phyloP scores from a whole-genome alignment of 2,888 invertebrate genomes.

The Drosophila austrosaltans region DNA sequence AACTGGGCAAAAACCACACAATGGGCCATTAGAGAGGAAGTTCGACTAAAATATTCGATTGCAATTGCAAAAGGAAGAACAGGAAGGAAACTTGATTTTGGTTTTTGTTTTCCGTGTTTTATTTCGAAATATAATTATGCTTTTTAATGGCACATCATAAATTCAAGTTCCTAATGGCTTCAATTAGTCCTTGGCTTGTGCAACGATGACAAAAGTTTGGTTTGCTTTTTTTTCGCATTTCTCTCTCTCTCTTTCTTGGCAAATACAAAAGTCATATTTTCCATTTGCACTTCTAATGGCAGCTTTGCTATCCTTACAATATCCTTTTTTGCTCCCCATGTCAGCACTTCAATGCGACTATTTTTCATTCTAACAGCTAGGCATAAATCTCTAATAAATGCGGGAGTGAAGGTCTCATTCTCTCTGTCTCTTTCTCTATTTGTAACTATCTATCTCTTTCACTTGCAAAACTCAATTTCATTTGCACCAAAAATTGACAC shows the following conservation, averaged over 20 bases:
- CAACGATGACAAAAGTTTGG: conserved; percentile 34
- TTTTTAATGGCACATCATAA: conserved; percentile 4
- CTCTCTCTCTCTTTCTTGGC: not conserved
- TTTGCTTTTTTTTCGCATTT: not conserved
- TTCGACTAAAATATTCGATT: conserved; percentile 14
- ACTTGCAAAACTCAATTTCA: conserved; percentile 43
- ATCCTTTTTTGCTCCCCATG: not conserved
- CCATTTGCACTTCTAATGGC: conserved; percentile 8
- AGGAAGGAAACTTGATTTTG: conserved; percentile 1
- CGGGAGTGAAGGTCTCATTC: conserved; percentile 1
- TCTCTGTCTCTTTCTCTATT: not conserved
- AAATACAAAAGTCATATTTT: conserved; percentile 24
- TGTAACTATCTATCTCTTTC: not conserved
- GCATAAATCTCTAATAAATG: conserved; percentile 42
- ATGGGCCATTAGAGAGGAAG: conserved; percentile 34
- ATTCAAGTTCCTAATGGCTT: conserved; percentile 2
- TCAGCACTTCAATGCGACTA: conserved; percentile 30
- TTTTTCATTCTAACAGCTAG: conserved; percentile 50
- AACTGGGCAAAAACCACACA: conserved; percentile 18
- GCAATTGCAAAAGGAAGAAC: not conserved
- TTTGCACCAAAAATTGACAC: conserved; percentile 1
- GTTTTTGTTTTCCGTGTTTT: not conserved
- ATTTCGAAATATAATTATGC: not conserved
- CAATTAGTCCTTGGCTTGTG: conserved; percentile 4
- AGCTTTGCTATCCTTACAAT: conserved; percentile 7